Evolutionary conservation across 2,888 invertebrate species (phyloP), one percentile per base, ranked within the genome.

Genomic region (Nephrotoma appendiculata): DNA sequence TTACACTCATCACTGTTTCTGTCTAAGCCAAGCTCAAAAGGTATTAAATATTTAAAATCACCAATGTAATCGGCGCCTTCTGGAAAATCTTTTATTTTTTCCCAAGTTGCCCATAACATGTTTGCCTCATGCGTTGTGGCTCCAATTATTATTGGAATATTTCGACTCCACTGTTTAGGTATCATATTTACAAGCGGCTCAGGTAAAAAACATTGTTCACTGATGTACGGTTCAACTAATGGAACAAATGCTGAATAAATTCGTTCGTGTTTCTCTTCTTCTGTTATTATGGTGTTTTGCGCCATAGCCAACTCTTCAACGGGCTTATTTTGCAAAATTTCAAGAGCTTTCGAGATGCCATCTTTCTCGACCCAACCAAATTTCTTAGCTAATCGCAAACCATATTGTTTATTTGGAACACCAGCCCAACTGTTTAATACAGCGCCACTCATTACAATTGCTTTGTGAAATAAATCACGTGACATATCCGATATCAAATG

Each of bases 121-220:
- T 52, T 52, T 43, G 93, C 94, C 90, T 94, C 94, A 0, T 92
- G 93, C 0, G 93, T 93, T 86, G 92, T 93, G 0, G 93, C 89
- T 6, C 94, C 94, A 88, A 93, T 91, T 4, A 94, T 91, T 0
- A 92, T 89, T 0, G 94, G 93, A 6, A 93, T 92, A 0, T 92
- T 90, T 19, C 91, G 90, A 87, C 91, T 90, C 91, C 91, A 91
- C 19, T 90, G 89, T 45, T 89, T 89, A 57, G 90, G 90, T 89
- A 91, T 89, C 91, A 91, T 90, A 86, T 91, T 89, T 11, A 91
- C 87, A 0, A 91, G 91, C 1, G 89, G 87, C 31, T 88, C 89
- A 0, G 90, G 89, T 87, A 91, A 89, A 2, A 91, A 90, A 87
- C 91, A 91, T 86, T 91, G 90, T 1, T 89, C 87, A 2, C 89